Conservation (phyloP, 1,140 invertebrate species). For the Hestina assimilis region DNA sequence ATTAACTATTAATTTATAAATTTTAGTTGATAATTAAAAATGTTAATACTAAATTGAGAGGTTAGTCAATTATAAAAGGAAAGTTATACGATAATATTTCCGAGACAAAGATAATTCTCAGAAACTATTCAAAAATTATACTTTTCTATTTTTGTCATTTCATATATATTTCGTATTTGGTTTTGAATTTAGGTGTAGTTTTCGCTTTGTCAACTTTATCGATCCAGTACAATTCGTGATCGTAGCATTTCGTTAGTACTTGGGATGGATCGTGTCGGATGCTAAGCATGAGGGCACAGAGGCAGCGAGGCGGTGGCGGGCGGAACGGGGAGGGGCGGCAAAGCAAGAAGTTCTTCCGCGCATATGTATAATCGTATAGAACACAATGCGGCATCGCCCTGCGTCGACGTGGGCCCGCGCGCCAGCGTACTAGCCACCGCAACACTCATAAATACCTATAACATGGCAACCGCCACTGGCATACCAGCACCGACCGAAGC, state of each 20-base stretch:
- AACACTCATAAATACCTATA: conserved; percentile 56
- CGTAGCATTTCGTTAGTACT: neutral
- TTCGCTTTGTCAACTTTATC: neutral
- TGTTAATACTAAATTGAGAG: too few species aligned
- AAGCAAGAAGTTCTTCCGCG: conserved; percentile 40
- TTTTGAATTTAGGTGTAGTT: too few species aligned
- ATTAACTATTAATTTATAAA: too few species aligned
- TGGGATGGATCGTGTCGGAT: conserved; percentile 2
- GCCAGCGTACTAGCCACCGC: conserved; percentile 56
- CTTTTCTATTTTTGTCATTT: too few species aligned
- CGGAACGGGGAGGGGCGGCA: conserved; percentile 30
- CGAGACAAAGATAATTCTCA: too few species aligned
- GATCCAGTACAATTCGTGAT: conserved; percentile 1
- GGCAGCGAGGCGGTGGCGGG: conserved; percentile 5
- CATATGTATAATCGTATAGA: conserved; percentile 60
- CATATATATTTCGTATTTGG: too few species aligned
- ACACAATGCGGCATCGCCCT: conserved; percentile 64
- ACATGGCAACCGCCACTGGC: conserved; percentile 20
- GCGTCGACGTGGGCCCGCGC: conserved; percentile 57
- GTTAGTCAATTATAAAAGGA: too few species aligned
- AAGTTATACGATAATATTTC: too few species aligned
- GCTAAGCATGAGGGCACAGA: conserved; percentile 4
- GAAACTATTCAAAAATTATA: too few species aligned
- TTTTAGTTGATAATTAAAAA: too few species aligned
- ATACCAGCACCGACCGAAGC: conserved; percentile 39